Percentiles rank a stretch among this genome's conserved stretches.
These are phyloP conservation scores for Sminthurides aquaticus DNA, from an alignment of 2,888 invertebrate genomes.

Conservation along the genomic window DNA sequence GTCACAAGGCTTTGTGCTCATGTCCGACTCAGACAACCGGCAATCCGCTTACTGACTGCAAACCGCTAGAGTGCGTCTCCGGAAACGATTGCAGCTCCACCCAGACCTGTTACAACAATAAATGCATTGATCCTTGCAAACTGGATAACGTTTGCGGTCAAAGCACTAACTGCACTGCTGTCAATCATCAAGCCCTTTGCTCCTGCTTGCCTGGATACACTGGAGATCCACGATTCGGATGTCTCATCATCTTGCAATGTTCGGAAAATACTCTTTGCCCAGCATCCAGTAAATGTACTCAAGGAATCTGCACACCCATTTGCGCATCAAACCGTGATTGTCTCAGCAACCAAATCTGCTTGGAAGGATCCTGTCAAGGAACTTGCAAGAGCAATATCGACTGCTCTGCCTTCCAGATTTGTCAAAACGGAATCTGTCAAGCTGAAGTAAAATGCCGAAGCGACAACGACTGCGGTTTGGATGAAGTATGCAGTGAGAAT, in stretches of 20 bases:
- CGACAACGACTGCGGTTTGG: constrained; percentile 64
- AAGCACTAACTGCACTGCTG: constrained; percentile 63
- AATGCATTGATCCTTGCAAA: constrained; percentile 73
- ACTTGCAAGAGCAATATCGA: constrained; percentile 71
- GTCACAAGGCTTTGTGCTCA: constrained; percentile 73
- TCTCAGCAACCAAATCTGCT: constrained; percentile 74
- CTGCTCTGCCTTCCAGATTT: constrained; percentile 78
- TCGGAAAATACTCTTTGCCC: constrained; percentile 72
- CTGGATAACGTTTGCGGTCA: constrained; percentile 74
- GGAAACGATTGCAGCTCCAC: constrained; percentile 64
- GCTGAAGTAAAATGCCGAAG: constrained; percentile 69
- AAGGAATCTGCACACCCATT: constrained; percentile 69
- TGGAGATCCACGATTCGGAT: constrained; percentile 78
- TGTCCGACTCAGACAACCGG: constrained; percentile 50
- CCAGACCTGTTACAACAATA: constrained; percentile 68
- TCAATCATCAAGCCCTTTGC: constrained; percentile 69
- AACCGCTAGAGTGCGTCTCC: constrained; percentile 48
- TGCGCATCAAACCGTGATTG: constrained; percentile 70
- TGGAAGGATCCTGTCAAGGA: constrained; percentile 75
- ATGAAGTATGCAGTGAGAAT: constrained; percentile 64
- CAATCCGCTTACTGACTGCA: constrained; percentile 46
- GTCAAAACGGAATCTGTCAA: constrained; percentile 73
- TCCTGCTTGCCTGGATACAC: constrained; percentile 76
- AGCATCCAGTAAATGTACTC: constrained; percentile 72
- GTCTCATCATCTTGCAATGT: constrained; percentile 74